phyloP scores from a whole-genome alignment of 1,140 invertebrate species.

The Papilio polyxenes region DNA sequence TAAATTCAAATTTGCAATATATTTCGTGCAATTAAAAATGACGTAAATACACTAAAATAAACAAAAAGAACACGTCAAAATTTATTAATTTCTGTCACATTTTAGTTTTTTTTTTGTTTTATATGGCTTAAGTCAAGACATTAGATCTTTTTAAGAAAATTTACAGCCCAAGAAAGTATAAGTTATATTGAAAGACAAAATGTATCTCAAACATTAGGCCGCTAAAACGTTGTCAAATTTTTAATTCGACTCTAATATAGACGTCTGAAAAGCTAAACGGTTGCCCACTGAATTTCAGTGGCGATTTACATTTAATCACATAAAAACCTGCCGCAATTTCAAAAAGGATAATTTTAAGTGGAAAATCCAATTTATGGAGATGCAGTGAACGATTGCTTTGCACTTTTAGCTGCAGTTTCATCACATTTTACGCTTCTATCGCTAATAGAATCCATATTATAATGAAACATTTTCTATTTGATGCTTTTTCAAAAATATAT shows the following conservation, averaged over 20 bases:
- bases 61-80: too few species aligned
- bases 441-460: slow-evolving; percentile 29
- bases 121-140: too few species aligned
- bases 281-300: slow-evolving; percentile 25
- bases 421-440: slow-evolving; percentile 36
- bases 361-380: slow-evolving; percentile 41
- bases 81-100: too few species aligned
- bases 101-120: too few species aligned
- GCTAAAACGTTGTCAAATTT: background rate
- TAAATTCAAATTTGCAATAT: too few species aligned
- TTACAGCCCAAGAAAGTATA: background rate
- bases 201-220: background rate
- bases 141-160: too few species aligned
- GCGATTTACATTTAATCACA: slow-evolving; percentile 37
- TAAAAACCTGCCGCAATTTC: slow-evolving; percentile 38
- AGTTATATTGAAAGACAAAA: background rate
- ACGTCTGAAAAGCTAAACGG: slow-evolving; percentile 15
- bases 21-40: too few species aligned
- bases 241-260: slow-evolving; percentile 20
- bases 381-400: slow-evolving; percentile 46
- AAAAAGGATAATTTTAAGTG: slow-evolving; percentile 44
- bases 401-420: slow-evolving; percentile 44
- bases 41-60: too few species aligned
- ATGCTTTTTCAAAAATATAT: background rate
- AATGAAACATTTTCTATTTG: slow-evolving; percentile 8